phyloP scores from a whole-genome alignment of 1,140 invertebrate genomes.

The Drosophila pseudoobscura region DNA sequence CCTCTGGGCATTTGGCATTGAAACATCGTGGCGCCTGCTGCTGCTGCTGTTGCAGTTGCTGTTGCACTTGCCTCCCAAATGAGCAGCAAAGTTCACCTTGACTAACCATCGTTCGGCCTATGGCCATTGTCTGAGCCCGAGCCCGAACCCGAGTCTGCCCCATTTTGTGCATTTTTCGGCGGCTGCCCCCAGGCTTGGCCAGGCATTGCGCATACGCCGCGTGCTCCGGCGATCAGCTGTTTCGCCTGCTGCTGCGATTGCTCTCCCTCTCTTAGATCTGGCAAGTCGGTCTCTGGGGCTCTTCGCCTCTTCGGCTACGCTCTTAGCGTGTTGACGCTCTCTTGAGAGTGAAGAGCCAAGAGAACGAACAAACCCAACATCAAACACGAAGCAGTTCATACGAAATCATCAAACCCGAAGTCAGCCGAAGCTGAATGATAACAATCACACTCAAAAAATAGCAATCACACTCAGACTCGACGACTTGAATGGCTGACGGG shows the following conservation, averaged over 20 bases:
- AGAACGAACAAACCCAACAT: too few species aligned
- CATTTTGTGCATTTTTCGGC: constrained; percentile 7
- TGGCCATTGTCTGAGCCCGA: constrained; percentile 16
- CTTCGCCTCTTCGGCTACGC: not conserved
- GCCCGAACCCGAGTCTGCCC: too few species aligned
- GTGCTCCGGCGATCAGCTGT: constrained; percentile 2
- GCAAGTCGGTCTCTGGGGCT: not conserved
- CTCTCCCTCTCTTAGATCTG: not conserved
- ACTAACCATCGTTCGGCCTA: not conserved
- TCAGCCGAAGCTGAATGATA: too few species aligned
- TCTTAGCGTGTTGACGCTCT: too few species aligned
- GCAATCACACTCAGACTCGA: too few species aligned
- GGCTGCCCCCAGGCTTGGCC: not conserved
- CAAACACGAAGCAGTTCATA: too few species aligned
- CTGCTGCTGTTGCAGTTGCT: too few species aligned
- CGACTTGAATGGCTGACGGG: too few species aligned
- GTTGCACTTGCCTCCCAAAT: too few species aligned
- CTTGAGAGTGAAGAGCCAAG: too few species aligned
- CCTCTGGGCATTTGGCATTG: constrained; percentile 8
- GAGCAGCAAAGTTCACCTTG: not conserved
- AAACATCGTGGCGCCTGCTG: not conserved
- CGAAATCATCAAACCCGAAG: too few species aligned
- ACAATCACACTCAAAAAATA: too few species aligned
- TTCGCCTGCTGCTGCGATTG: not conserved
- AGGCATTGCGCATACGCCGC: constrained; percentile 36